Evolutionary conservation across 2,113 vertebrate species (phyloP).

Genomic region (Australoheros scitulus): DNA sequence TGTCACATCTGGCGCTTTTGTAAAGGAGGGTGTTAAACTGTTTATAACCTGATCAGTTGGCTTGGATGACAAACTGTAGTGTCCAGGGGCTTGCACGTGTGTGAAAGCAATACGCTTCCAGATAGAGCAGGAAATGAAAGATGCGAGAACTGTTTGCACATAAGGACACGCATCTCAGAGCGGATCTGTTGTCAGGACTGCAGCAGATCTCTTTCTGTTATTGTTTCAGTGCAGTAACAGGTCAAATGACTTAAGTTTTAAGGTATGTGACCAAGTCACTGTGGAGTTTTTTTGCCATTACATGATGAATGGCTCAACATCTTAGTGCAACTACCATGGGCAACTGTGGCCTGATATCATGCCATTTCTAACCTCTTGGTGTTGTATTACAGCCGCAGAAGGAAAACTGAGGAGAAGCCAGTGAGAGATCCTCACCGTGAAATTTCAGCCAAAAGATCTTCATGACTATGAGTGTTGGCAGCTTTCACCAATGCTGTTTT

Average conservation of each 20-base stretch:
- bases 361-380: conserved; percentile 51
- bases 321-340: conserved; percentile 35
- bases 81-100: conserved; percentile 4
- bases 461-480: conserved; percentile 35
- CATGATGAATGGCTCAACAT: conserved; percentile 42
- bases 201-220: conserved; percentile 25
- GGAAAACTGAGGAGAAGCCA: conserved; percentile 61
- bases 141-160: conserved; percentile 27
- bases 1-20: conserved; percentile 53
- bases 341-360: conserved; percentile 34
- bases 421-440: conserved; percentile 52
- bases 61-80: conserved; percentile 55
- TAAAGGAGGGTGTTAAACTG: conserved; percentile 51
- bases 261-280: conserved; percentile 47
- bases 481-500: background rate
- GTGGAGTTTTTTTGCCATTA: background rate
- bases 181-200: conserved; percentile 11
- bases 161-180: conserved; percentile 11
- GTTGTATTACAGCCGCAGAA: conserved; percentile 57
- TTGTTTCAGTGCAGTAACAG: conserved; percentile 39
- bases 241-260: conserved; percentile 51
- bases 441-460: conserved; percentile 52
- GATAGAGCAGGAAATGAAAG: conserved; percentile 50
- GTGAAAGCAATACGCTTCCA: conserved; percentile 1
- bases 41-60: conserved; percentile 56